phyloP scores from a whole-genome alignment of 2,888 invertebrate species.

The Sarcophaga caerulescens region DNA sequence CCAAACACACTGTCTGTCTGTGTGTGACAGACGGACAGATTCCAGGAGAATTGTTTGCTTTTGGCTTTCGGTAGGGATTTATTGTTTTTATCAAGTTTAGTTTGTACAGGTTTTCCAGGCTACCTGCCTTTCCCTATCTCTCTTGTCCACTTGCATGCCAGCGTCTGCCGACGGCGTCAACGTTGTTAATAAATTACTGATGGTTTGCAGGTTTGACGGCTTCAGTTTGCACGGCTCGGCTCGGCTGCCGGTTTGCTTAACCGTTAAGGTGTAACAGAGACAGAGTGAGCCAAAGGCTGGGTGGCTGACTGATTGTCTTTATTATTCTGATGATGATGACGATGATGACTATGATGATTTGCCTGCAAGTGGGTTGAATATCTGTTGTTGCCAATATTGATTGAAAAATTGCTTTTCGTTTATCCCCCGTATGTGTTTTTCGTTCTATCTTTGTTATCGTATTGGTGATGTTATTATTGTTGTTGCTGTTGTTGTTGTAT shows the following conservation, averaged over 20 bases:
- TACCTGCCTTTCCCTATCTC: background rate
- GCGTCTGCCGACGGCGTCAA: background rate
- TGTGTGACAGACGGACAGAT: background rate
- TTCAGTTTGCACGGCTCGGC: background rate
- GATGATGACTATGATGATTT: conserved; percentile 1
- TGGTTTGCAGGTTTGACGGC: background rate
- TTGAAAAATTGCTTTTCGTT: background rate
- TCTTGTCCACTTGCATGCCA: background rate
- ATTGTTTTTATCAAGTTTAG: conserved; percentile 66
- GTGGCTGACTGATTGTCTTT: background rate
- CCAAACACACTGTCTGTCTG: background rate
- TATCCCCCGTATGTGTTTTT: no score
- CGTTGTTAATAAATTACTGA: background rate
- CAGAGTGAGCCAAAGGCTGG: conserved; percentile 5
- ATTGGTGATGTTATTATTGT: background rate
- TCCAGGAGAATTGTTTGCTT: conserved; percentile 25
- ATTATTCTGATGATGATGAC: no score
- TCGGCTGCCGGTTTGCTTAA: background rate
- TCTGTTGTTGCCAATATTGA: conserved; percentile 28
- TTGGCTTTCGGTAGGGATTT: conserved; percentile 62
- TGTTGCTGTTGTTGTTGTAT: conserved; percentile 10
- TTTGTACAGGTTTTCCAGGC: conserved; percentile 64
- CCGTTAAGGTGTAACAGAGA: conserved; percentile 40
- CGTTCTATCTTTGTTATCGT: conserved; percentile 16
- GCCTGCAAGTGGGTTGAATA: conserved; percentile 20